Evolutionary conservation across 2,888 invertebrate genomes (phyloP).

Genomic region (Leucania comma): DNA sequence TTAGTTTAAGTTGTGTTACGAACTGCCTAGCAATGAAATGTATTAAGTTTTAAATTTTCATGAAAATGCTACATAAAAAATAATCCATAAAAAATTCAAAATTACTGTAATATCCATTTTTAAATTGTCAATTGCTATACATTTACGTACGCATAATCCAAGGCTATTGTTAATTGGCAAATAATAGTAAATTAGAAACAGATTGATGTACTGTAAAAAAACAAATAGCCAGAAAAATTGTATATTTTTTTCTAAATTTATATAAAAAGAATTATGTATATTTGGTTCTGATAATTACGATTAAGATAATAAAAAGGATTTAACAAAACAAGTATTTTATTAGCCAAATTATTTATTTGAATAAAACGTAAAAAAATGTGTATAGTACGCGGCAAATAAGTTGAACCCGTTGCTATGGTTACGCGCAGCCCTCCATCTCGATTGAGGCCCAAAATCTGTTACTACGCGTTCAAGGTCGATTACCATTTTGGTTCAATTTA

Average conservation of each 20-base stretch:
- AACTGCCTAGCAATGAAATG: slow-evolving; percentile 59
- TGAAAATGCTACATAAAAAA: slow-evolving; percentile 21
- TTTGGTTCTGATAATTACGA: slow-evolving; percentile 72
- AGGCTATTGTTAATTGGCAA: slow-evolving; percentile 56
- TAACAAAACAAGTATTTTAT: slow-evolving; percentile 48
- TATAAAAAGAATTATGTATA: slow-evolving; percentile 75
- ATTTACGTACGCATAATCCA: slow-evolving; percentile 44
- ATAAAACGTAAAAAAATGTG: slow-evolving; percentile 7
- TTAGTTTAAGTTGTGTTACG: slow-evolving; percentile 58
- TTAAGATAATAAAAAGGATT: slow-evolving; percentile 70
- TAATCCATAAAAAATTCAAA: slow-evolving; percentile 27
- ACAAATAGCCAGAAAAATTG: slow-evolving; percentile 56
- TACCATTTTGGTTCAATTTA: no score
- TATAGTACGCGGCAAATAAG: no score
- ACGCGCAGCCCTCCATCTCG: no score
- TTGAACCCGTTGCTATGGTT: no score
- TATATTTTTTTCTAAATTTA: slow-evolving; percentile 75
- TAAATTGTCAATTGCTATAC: slow-evolving; percentile 29
- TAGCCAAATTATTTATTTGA: slow-evolving; percentile 16
- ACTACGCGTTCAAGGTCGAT: no score
- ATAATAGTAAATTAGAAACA: slow-evolving; percentile 56
- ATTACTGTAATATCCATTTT: slow-evolving; percentile 16
- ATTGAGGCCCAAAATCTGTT: no score
- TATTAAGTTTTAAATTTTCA: slow-evolving; percentile 55
- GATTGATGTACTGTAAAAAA: slow-evolving; percentile 53